Evolutionary conservation across 2,797 vertebrate species (phyloP), one percentile per base, ranked within the genome.

Genomic region (Enteromius paludinosus): DNA sequence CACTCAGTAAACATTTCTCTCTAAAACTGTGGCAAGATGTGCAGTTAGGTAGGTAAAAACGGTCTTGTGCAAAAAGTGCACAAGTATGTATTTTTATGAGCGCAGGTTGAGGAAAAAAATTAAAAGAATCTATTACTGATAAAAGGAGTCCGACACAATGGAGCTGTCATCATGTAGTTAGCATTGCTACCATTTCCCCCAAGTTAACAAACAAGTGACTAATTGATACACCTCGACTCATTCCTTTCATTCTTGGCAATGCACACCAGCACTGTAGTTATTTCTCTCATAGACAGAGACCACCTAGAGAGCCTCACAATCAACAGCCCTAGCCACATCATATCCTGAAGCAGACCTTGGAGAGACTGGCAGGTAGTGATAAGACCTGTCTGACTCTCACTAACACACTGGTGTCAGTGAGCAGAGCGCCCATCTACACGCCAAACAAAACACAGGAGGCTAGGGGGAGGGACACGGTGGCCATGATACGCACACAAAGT

Each of bases 361-460:
- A 35, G 33, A 43, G 70, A 79, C 56, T 84, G 82, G 72, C 54
- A 59, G 65, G 56, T 69, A 71, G 54, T 72, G 86, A 86, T 86
- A 86, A 86, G 54, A 30, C 52, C 12, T 0, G 3, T 80, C 20
- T 61, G 14, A 43, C 66, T 64, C 47, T 61, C 17, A 41, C n/a
- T 61, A 69, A 14, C 49, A 45, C 38, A 20, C 25, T 38, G 12
- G 45, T 23, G 54, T 72, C 56, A 45, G 35, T 45, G 38, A 72
- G 43, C 59, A 47, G 59, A 62, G 70, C 20, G n/a, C 25, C 8
- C 12, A 54, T 65, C 61, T 61, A 43, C 7, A 30, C 15, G 68
- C 70, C 74, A 73, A 79, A 78, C 45, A 61, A 38, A 84, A 79
- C 76, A 82, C 65, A 68, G 20, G 62, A 52, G 41, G 69, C 70